Evolutionary conservation across 92 coral and sea anemone species (phyloP).

Genomic region (Anthopleura xanthogrammica): DNA sequence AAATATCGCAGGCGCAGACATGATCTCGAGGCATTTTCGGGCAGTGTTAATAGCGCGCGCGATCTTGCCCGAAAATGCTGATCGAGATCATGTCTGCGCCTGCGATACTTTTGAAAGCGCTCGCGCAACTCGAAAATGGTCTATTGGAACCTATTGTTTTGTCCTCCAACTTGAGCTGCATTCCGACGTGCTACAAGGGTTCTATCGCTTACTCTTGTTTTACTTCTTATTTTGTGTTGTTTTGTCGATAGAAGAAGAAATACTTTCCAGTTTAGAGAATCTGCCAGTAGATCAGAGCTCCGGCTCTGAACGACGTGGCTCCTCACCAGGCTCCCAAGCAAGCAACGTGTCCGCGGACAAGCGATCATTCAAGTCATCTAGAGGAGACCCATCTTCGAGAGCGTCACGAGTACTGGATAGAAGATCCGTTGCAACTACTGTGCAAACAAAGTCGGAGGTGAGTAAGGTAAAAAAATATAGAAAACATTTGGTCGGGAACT

Average conservation of each 20-base stretch:
- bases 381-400: slow-evolving; percentile 6
- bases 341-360: slow-evolving; percentile 36
- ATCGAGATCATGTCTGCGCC: no score
- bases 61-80: no score
- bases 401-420: neutral
- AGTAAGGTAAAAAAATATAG: slow-evolving; percentile 14
- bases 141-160: no score
- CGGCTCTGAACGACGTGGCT: slow-evolving; percentile 10
- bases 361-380: slow-evolving; percentile 13
- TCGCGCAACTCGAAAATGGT: no score
- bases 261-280: slow-evolving; percentile 52
- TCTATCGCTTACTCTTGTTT: no score
- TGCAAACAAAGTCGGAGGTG: slow-evolving; percentile 12
- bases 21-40: no score
- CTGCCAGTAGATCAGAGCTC: neutral
- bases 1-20: no score
- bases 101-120: no score
- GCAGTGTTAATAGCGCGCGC: no score
- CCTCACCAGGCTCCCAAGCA: slow-evolving; percentile 15
- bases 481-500: neutral
- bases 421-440: neutral
- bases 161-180: no score
- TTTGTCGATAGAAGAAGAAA: slow-evolving; percentile 54
- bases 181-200: neutral
- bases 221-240: neutral